These are phyloP conservation scores for Andrena cerasifolii DNA, from an alignment of 1,140 invertebrate genomes.

Conservation along the genomic window DNA sequence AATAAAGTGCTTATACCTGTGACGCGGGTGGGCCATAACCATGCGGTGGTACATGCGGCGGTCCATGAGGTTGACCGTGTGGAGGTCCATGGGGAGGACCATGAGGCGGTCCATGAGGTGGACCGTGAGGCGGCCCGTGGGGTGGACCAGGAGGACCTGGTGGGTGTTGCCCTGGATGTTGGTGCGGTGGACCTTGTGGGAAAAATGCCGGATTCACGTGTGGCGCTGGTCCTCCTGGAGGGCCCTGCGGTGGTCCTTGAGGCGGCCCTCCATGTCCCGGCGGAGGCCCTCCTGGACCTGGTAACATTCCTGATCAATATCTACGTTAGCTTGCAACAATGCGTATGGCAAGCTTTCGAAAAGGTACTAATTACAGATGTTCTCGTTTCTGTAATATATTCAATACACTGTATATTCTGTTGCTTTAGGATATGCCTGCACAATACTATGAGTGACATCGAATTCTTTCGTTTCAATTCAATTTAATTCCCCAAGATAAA, in stretches of 20 bases:
- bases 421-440: constrained; percentile 32
- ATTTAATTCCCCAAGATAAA: constrained; percentile 7
- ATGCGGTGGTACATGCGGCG: constrained; percentile 84
- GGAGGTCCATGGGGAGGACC: constrained; percentile 82
- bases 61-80: constrained; percentile 83
- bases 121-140: constrained; percentile 85
- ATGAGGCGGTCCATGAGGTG: constrained; percentile 84
- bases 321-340: constrained; percentile 22
- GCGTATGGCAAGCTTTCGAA: constrained; percentile 18
- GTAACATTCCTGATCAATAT: constrained; percentile 77
- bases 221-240: constrained; percentile 90
- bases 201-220: constrained; percentile 99
- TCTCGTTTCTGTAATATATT: neutral
- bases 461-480: neutral
- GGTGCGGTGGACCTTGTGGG: constrained; percentile 87
- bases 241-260: constrained; percentile 83
- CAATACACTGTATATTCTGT: neutral
- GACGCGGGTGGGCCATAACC: constrained; percentile 83
- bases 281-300: constrained; percentile 84
- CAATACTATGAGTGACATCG: neutral
- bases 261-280: constrained; percentile 85
- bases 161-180: constrained; percentile 85
- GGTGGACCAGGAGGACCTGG: constrained; percentile 84
- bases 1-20: constrained; percentile 77
- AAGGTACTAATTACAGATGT: no score